These are phyloP conservation scores for Sebastes matsubarae DNA, from an alignment of 2,797 vertebrate genomes.

Conservation along the genomic window DNA sequence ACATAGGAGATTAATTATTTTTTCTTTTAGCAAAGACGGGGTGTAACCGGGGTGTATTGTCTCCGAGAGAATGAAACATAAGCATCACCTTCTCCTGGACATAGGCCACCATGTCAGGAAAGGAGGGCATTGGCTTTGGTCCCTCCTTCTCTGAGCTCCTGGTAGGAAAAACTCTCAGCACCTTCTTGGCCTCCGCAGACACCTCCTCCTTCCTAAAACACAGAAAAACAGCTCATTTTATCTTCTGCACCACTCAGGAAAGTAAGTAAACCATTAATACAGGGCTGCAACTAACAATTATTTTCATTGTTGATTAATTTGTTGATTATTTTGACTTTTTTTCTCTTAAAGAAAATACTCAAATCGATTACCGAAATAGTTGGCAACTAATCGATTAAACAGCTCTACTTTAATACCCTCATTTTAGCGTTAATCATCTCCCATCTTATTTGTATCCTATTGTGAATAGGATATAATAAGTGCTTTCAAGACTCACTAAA, in stretches of 20 bases:
- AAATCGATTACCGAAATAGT: too few relatives aligned
- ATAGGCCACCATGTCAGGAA: constrained; percentile 96
- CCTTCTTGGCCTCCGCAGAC: constrained; percentile 90
- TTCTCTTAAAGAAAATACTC: too few relatives aligned
- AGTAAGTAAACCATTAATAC: neutral
- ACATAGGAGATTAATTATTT: neutral
- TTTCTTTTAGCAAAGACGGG: neutral
- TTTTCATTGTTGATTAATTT: too few relatives aligned
- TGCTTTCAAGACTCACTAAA: neutral
- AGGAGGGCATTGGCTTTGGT: constrained; percentile 91
- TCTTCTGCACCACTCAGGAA: neutral
- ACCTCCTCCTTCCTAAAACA: constrained; percentile 92
- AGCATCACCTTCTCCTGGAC: constrained; percentile 93
- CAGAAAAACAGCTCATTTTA: neutral
- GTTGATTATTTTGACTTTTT: too few relatives aligned
- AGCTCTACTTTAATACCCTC: neutral
- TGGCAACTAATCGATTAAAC: too few relatives aligned
- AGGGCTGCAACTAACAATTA: too few relatives aligned
- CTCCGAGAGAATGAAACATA: neutral
- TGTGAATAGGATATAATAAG: neutral
- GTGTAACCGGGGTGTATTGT: neutral
- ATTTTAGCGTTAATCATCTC: neutral
- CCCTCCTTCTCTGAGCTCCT: constrained; percentile 88
- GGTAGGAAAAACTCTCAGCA: constrained; percentile 85
- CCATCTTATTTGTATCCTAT: neutral